Base-by-base conservation (phyloP, 1,140 invertebrate species). In the Pseudoatta argentina region DNA sequence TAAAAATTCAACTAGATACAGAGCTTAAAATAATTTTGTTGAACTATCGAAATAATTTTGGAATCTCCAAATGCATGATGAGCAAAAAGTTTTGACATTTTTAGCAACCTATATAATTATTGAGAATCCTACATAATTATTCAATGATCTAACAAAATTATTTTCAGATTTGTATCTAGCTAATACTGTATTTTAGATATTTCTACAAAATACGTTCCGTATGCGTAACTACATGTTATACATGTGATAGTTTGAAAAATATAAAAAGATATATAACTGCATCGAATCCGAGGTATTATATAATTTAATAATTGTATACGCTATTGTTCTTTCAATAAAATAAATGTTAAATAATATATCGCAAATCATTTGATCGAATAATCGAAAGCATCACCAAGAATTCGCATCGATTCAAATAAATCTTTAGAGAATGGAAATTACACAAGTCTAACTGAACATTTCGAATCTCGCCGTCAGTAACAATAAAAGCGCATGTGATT, bases 401-500 rank as follows among this genome's bases (percentile, higher is more conserved):
- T 55, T 27, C 30, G 8, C 6, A 24, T 30, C 7, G 6, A 34
- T 34, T n/a, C 18, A 4, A 30, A 39, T n/a, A 48, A 48, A 27
- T n/a, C 14, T 48, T 77, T 1, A 7, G 18, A 77, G 16, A 18
- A 67, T 48, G 6, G n/a, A n/a, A 27, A 14, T 53, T 69, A 57
- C 64, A 18, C 34, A 16, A 30, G 10, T 16, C 16, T 12, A 39
- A 21, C 18, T 21, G 7, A 44, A 27, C 34, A 48, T 72, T 8
- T 39, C 1, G n/a, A 79, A 79, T 53, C 39, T n/a, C 39, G 5
- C 18, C 64, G 21, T 59, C 16, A 12, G 24, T 55, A 71, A 81
- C 30, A 55, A 71, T 81, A 81, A 69, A 71, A 57, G 64, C 21
- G 48, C 30, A 39, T 39, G 44, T 24, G 64, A 55, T 55, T 79